Percentiles rank a stretch among this genome's conserved stretches.
Conservation (phyloP, 2,797 vertebrate species). For the Pteropus rufus region DNA sequence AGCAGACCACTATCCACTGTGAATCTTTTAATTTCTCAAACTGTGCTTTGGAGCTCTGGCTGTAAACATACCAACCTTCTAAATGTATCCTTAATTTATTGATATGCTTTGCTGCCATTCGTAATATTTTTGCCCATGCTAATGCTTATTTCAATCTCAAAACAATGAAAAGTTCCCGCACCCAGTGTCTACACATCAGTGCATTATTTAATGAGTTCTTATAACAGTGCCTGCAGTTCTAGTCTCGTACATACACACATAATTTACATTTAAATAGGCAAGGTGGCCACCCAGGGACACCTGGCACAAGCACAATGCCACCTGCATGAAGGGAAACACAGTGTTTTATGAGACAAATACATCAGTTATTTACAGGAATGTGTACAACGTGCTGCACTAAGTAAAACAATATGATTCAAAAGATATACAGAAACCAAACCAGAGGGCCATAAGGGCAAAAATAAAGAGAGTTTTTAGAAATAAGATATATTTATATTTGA, state of each 20-base stretch:
- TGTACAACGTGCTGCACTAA: background rate
- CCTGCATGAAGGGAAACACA: conserved; percentile 22
- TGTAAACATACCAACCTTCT: background rate
- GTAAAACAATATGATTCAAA: conserved; percentile 48
- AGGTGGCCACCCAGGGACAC: conserved; percentile 20
- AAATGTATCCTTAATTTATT: background rate
- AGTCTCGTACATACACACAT: background rate
- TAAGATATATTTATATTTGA: background rate
- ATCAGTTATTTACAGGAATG: conserved; percentile 45
- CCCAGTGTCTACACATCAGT: background rate
- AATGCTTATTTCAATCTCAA: background rate
- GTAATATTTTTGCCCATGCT: background rate
- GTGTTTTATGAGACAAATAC: conserved; percentile 58
- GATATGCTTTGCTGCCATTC: background rate
- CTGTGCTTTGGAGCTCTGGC: background rate
- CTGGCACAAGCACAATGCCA: conserved; percentile 50
- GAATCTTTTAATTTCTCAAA: background rate
- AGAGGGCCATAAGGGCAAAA: background rate
- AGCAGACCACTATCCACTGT: background rate
- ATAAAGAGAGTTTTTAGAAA: background rate
- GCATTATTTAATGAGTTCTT: conserved; percentile 44
- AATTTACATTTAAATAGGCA: conserved; percentile 50
- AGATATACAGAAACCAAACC: background rate
- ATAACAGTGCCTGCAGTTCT: conserved; percentile 6
- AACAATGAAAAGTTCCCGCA: background rate